phyloP scores from a whole-genome alignment of 2,113 vertebrate species.

The Empidonax alnorum region DNA sequence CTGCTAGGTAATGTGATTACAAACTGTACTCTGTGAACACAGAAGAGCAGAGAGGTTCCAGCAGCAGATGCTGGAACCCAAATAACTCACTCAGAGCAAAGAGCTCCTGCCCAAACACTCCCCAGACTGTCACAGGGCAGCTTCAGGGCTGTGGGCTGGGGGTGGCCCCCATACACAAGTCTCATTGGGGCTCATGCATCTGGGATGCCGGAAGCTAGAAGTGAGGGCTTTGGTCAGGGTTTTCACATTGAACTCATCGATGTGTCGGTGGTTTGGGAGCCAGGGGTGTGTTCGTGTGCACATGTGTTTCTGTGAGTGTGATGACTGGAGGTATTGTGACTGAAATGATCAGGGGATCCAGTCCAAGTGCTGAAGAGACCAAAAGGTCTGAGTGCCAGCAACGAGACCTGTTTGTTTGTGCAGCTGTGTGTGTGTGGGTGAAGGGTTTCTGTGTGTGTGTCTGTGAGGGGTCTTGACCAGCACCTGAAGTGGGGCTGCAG shows the following conservation, averaged over 20 bases:
- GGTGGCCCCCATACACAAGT: not conserved
- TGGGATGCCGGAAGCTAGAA: not conserved
- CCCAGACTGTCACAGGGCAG: rapidly evolving
- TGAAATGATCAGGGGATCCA: not conserved
- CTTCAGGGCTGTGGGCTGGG: not conserved
- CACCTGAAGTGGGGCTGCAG: not conserved
- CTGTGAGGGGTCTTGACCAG: not conserved
- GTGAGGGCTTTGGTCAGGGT: not conserved
- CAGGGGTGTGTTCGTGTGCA: not conserved
- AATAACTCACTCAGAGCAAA: not conserved
- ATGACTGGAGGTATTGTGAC: not conserved
- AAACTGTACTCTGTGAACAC: not conserved
- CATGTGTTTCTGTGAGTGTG: not conserved
- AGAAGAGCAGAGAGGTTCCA: not conserved
- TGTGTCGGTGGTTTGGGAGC: not conserved
- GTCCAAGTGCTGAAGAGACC: not conserved
- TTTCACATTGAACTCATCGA: rapidly evolving
- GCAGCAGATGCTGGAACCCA: not conserved
- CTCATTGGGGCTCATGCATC: too few species aligned
- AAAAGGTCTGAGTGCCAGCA: not conserved
- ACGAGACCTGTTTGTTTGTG: not conserved
- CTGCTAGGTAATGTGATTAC: not conserved
- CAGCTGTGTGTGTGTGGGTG: rapidly evolving
- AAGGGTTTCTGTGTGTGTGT: not conserved
- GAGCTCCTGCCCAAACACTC: not conserved